These are phyloP conservation scores for Rhadina sibilatrix DNA, from an alignment of 2,113 vertebrate genomes.

Conservation along the genomic window DNA sequence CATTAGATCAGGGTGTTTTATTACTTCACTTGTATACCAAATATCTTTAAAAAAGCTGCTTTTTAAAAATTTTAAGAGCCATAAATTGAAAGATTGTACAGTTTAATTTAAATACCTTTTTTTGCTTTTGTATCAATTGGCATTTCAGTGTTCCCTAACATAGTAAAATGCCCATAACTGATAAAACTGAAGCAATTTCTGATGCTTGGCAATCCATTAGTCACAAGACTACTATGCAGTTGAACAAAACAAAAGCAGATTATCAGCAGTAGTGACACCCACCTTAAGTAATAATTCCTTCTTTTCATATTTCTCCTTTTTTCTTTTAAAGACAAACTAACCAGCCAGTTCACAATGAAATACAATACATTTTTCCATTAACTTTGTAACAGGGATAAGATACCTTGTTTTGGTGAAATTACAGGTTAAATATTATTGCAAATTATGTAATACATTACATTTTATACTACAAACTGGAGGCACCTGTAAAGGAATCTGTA, in stretches of 20 bases:
- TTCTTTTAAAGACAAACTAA: neutral
- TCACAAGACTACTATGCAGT: neutral
- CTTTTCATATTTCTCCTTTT: neutral
- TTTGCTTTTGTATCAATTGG: neutral
- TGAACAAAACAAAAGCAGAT: neutral
- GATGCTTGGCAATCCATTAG: neutral
- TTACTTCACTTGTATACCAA: neutral
- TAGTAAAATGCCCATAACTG: neutral
- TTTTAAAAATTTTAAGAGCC: neutral
- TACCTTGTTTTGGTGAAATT: neutral
- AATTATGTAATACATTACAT: neutral
- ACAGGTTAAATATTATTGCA: neutral
- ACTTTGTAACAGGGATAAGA: neutral
- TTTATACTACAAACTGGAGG: neutral
- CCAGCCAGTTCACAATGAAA: neutral
- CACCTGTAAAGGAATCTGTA: neutral
- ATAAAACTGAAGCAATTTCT: neutral
- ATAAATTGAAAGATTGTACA: neutral
- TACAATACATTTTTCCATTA: neutral
- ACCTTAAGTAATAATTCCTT: neutral
- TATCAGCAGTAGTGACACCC: neutral
- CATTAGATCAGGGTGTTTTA: neutral
- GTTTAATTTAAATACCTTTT: neutral
- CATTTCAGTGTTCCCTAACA: neutral
- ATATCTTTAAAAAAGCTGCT: neutral